Conservation (phyloP, 2,113 vertebrate genomes). For the Podocnemis expansa region DNA sequence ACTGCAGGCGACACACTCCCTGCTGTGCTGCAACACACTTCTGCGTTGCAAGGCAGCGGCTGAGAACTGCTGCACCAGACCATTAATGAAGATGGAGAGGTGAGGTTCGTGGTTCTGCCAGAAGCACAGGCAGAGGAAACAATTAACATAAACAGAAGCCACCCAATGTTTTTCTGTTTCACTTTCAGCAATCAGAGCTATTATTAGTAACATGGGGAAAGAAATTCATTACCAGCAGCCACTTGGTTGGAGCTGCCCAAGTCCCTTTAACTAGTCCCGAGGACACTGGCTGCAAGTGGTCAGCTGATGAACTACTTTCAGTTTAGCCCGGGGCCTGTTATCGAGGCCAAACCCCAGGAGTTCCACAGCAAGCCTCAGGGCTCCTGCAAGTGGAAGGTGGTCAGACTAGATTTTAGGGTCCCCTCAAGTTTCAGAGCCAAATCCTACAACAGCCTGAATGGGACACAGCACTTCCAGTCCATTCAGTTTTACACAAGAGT, state of each 20-base stretch:
- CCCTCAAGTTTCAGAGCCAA: not conserved
- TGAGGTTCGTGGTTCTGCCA: not conserved
- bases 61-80: too few relatives aligned
- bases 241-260: not conserved
- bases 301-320: not conserved
- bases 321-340: accelerated
- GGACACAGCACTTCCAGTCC: not conserved
- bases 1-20: too few relatives aligned
- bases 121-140: not conserved
- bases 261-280: not conserved
- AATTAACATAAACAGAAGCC: not conserved
- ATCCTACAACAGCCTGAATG: not conserved
- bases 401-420: not conserved
- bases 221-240: not conserved
- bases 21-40: too few relatives aligned
- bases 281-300: accelerated
- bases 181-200: not conserved
- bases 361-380: not conserved
- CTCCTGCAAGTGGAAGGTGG: not conserved
- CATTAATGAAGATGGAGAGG: too few relatives aligned
- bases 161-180: not conserved
- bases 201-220: not conserved
- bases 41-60: too few relatives aligned
- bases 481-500: not conserved
- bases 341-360: not conserved